Conservation (phyloP, 2,888 invertebrate genomes). For the Ormyrus thymus region DNA sequence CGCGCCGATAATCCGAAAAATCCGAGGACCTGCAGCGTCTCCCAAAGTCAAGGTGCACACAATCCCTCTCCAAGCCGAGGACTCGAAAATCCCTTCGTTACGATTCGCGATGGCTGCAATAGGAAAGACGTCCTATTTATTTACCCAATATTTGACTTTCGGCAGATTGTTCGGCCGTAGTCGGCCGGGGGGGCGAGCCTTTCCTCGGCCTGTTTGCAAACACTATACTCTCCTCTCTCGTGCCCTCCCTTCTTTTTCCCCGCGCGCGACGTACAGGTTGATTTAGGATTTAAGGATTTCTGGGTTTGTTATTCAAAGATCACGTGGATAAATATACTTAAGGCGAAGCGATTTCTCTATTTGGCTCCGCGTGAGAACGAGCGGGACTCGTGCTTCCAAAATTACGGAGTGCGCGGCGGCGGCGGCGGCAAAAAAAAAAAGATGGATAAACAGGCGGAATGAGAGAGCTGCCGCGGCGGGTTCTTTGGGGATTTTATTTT, state of each 20-base stretch:
- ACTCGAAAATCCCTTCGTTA: constrained; percentile 31
- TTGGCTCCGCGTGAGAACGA: constrained; percentile 55
- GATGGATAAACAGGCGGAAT: constrained; percentile 22
- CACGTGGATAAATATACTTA: constrained; percentile 70
- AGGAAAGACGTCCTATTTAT: constrained; percentile 66
- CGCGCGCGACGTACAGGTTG: constrained; percentile 63
- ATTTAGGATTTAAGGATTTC: constrained; percentile 74
- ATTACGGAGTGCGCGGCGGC: constrained; percentile 14
- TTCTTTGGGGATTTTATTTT: constrained; percentile 21
- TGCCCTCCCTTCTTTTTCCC: background rate
- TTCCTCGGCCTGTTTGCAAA: constrained; percentile 65
- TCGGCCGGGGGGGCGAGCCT: background rate
- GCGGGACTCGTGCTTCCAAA: constrained; percentile 18
- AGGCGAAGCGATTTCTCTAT: constrained; percentile 66
- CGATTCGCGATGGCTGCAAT: constrained; percentile 9
- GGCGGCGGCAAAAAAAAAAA: background rate
- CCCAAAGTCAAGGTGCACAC: background rate
- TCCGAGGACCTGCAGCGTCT: background rate
- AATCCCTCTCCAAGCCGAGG: background rate
- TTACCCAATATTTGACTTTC: constrained; percentile 72
- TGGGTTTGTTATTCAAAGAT: constrained; percentile 71
- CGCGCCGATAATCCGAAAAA: constrained; percentile 7
- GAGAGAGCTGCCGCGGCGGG: background rate
- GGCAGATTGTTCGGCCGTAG: constrained; percentile 61
- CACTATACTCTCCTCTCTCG: constrained; percentile 56